Evolutionary conservation across 2,113 vertebrate genomes (phyloP).

Genomic region (Centrocercus urophasianus): DNA sequence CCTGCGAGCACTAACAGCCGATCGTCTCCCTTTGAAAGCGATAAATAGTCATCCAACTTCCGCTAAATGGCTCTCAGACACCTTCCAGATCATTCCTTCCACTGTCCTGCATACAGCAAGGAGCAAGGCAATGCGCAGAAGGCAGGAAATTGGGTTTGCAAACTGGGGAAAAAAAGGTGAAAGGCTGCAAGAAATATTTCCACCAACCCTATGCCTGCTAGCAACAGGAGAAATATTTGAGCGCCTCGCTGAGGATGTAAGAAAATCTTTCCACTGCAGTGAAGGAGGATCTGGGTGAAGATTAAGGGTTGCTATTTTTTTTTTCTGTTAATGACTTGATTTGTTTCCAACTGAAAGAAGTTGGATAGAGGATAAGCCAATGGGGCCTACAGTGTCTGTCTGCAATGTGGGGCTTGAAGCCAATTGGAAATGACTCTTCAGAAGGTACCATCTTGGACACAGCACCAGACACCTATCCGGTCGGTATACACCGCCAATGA

Average conservation of each 20-base stretch:
- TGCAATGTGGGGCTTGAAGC: slow-evolving; percentile 9
- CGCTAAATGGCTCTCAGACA: not conserved
- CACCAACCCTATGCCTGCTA: not conserved
- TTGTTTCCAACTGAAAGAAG: slow-evolving; percentile 42
- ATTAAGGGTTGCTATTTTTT: not conserved
- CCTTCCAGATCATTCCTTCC: not conserved
- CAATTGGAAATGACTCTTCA: slow-evolving; percentile 37
- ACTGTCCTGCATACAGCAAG: not conserved
- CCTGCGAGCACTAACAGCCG: slow-evolving; percentile 21
- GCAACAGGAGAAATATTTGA: slow-evolving; percentile 16
- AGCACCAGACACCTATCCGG: slow-evolving; percentile 15
- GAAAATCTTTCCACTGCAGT: not conserved
- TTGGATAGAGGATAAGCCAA: not conserved
- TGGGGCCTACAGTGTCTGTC: not conserved
- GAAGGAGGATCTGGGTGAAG: not conserved
- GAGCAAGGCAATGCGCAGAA: not conserved
- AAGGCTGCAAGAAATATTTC: slow-evolving; percentile 14
- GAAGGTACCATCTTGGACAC: slow-evolving; percentile 50
- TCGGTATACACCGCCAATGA: not conserved
- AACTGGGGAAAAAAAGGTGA: not conserved
- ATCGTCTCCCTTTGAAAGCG: slow-evolving; percentile 39
- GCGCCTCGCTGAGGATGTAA: slow-evolving; percentile 17
- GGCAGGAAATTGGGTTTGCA: not conserved
- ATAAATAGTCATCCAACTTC: slow-evolving; percentile 38
- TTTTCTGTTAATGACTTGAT: not conserved